phyloP scores from a whole-genome alignment of 2,113 vertebrate genomes.

The Alligator sinensis region DNA sequence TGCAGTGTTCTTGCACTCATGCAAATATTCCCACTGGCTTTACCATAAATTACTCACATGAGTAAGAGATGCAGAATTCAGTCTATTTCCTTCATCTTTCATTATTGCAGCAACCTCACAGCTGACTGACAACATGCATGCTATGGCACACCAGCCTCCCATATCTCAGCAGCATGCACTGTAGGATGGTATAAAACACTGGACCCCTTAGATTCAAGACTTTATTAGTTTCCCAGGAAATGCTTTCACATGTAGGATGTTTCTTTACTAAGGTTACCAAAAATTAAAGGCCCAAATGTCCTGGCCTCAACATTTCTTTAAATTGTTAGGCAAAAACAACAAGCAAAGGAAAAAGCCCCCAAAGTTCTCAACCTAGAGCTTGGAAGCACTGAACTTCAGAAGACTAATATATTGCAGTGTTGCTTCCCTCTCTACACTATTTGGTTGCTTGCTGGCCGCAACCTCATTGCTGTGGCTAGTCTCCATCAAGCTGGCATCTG shows the following conservation, averaged over 20 bases:
- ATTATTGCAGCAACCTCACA: no score
- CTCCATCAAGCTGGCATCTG: accelerated
- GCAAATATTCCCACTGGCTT: neutral
- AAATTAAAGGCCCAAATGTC: neutral
- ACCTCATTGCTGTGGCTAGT: neutral
- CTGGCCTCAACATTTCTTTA: neutral
- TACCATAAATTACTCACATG: neutral
- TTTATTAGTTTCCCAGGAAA: no score
- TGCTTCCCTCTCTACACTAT: neutral
- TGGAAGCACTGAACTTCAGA: neutral
- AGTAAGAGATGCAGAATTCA: neutral
- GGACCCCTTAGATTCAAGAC: no score
- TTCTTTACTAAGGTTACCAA: neutral
- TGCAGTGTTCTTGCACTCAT: neutral
- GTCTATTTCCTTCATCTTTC: no score
- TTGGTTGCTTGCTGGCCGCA: accelerated
- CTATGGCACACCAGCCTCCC: no score
- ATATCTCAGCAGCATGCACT: no score
- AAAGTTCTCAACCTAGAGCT: neutral
- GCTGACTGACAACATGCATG: no score
- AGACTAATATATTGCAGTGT: neutral
- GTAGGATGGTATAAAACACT: no score
- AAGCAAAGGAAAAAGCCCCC: neutral
- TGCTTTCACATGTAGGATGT: no score
- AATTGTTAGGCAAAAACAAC: accelerated